A percentile compares a stretch with the other conserved stretches of the same genome.
Conservation (phyloP, 30 jellyfish, hydroid and myxozoan genomes). For the Aurelia aurita complex sp. Pacific region DNA sequence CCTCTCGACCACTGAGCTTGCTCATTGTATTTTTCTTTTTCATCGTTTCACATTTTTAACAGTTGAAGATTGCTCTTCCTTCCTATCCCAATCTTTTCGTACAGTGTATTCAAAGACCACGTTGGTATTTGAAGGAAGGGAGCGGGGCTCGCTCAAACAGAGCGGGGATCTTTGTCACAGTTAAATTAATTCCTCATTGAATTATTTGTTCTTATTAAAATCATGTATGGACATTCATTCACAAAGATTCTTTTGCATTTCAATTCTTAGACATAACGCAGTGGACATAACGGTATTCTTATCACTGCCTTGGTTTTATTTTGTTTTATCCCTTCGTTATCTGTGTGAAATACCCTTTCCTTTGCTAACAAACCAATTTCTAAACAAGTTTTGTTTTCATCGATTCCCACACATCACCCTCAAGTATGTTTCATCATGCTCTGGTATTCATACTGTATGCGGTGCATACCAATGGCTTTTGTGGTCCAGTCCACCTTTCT, state of each 20-base stretch:
- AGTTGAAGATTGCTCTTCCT: too few relatives aligned
- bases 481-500: conserved; percentile 12
- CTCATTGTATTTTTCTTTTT: too few relatives aligned
- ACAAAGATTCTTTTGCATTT: conserved; percentile 13
- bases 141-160: not conserved
- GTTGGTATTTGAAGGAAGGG: too few relatives aligned
- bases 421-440: too few relatives aligned
- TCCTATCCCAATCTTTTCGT: too few relatives aligned
- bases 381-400: too few relatives aligned
- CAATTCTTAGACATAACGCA: conserved; percentile 40
- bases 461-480: conserved; percentile 12
- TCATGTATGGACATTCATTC: too few relatives aligned
- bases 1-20: too few relatives aligned
- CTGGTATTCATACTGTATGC: too few relatives aligned
- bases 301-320: conserved; percentile 46
- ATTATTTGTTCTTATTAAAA: not conserved
- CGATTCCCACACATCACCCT: too few relatives aligned
- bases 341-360: conserved; percentile 36
- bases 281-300: conserved; percentile 53
- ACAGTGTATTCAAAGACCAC: too few relatives aligned
- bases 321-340: conserved; percentile 37
- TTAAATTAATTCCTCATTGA: conserved; percentile 21
- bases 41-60: too few relatives aligned
- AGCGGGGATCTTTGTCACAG: conserved; percentile 31
- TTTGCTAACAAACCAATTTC: not conserved